A percentile compares a stretch with the other conserved stretches of the same genome.
Conservation (phyloP, 2,888 invertebrate genomes). For the Ophion obscuratus region DNA sequence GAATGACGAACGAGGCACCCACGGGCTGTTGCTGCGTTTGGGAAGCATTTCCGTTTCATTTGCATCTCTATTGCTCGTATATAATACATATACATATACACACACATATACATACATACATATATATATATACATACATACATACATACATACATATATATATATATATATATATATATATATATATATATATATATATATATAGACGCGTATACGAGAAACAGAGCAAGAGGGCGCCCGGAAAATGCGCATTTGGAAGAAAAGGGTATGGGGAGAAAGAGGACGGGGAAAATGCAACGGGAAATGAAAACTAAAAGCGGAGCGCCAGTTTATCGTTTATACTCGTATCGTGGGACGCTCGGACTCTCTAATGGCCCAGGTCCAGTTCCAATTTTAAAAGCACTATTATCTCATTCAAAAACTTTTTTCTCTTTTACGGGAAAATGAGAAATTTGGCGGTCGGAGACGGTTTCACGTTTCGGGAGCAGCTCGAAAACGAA, state of each 20-base stretch:
- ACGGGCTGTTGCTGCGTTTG: constrained; percentile 66
- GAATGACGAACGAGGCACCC: constrained; percentile 62
- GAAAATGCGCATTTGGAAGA: constrained; percentile 47
- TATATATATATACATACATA: constrained; percentile 21
- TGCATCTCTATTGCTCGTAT: constrained; percentile 71
- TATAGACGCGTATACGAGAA: background rate
- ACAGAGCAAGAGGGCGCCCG: constrained; percentile 15
- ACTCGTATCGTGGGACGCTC: constrained; percentile 28
- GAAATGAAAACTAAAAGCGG: constrained; percentile 32
- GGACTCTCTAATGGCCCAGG: constrained; percentile 32
- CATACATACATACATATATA: background rate
- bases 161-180: too few relatives aligned
- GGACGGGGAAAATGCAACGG: constrained; percentile 19
- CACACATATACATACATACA: too few relatives aligned
- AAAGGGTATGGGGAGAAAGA: constrained; percentile 2
- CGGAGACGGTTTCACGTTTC: too few relatives aligned
- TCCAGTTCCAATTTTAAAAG: constrained; percentile 20
- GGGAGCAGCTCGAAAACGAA: too few relatives aligned
- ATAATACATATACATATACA: background rate
- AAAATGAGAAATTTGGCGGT: too few relatives aligned
- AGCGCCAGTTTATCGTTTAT: constrained; percentile 42
- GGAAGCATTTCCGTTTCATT: constrained; percentile 73
- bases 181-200: constrained; percentile 31
- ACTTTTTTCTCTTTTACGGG: too few relatives aligned
- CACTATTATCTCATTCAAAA: background rate